A percentile compares a stretch with the other conserved stretches of the same genome.
phyloP scores from a whole-genome alignment of 2,797 vertebrate genomes.

The Megalops cyprinoides region DNA sequence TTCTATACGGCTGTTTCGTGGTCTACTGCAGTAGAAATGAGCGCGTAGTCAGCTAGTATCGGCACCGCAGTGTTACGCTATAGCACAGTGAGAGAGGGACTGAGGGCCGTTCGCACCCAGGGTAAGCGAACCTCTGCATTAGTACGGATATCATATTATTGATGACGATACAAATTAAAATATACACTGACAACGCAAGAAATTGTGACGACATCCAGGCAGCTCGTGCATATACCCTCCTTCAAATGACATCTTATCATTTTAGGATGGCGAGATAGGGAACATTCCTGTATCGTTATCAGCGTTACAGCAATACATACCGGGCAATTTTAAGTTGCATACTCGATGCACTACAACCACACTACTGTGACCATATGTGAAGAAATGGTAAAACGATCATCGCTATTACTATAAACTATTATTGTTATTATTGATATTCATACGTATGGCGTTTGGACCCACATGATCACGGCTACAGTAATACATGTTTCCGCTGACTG shows the following conservation, averaged over 20 bases:
- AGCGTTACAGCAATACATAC: not conserved
- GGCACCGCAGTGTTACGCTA: slow-evolving; percentile 79
- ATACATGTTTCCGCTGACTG: not conserved
- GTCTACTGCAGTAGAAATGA: slow-evolving; percentile 64
- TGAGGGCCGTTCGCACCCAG: slow-evolving; percentile 54
- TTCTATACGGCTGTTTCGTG: slow-evolving; percentile 37
- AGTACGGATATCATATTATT: slow-evolving; percentile 47
- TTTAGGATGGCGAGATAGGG: not conserved
- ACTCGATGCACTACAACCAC: not conserved
- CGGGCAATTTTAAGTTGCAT: not conserved
- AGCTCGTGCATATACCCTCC: not conserved
- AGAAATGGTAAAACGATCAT: not conserved
- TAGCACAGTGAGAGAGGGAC: slow-evolving; percentile 65
- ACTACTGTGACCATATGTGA: not conserved
- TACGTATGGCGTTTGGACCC: not conserved
- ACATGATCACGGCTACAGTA: not conserved
- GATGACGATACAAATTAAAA: slow-evolving; percentile 37
- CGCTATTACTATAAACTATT: not conserved
- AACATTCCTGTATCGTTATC: not conserved
- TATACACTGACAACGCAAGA: slow-evolving; percentile 36
- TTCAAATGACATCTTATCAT: too few relatives aligned
- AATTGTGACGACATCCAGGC: slow-evolving; percentile 28
- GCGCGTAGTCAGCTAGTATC: slow-evolving; percentile 74
- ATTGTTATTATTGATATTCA: not conserved
- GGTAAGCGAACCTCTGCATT: slow-evolving; percentile 62